phyloP scores from a whole-genome alignment of 2,113 vertebrate genomes.

The Macrotis lagotis region DNA sequence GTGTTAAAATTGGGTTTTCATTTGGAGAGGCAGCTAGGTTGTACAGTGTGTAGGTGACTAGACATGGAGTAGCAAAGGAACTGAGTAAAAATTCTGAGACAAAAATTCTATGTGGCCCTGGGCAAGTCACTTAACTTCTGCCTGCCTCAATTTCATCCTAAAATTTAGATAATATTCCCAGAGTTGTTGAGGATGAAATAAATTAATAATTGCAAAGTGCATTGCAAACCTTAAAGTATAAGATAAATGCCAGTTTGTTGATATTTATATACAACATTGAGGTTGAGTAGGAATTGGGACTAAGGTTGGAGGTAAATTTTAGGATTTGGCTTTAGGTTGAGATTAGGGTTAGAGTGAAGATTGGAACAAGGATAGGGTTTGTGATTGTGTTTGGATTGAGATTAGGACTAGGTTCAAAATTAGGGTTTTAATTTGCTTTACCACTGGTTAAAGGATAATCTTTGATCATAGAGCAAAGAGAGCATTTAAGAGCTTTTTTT shows the following conservation, averaged over 20 bases:
- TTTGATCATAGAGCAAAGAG: not conserved
- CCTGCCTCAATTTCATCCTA: not conserved
- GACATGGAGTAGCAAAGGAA: not conserved
- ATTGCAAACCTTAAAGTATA: not conserved
- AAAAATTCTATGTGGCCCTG: not conserved
- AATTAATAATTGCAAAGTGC: not conserved
- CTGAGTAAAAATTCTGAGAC: not conserved
- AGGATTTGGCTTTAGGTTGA: not conserved
- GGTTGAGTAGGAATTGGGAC: not conserved
- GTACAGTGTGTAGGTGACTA: not conserved
- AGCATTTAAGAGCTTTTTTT: not conserved
- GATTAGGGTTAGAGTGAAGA: not conserved
- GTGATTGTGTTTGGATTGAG: not conserved
- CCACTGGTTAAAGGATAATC: not conserved
- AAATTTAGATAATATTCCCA: not conserved
- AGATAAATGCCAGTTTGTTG: not conserved
- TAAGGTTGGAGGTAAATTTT: not conserved
- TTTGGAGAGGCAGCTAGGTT: not conserved
- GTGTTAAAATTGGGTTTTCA: not conserved
- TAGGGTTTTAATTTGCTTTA: not conserved
- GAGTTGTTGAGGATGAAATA: not conserved
- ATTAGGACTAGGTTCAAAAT: not conserved
- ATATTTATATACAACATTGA: not conserved
- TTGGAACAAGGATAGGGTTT: not conserved
- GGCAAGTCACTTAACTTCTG: not conserved